Percentiles rank a stretch among this genome's conserved stretches.
phyloP scores from a whole-genome alignment of 2,888 invertebrate genomes.

The Tridacna gigas region DNA sequence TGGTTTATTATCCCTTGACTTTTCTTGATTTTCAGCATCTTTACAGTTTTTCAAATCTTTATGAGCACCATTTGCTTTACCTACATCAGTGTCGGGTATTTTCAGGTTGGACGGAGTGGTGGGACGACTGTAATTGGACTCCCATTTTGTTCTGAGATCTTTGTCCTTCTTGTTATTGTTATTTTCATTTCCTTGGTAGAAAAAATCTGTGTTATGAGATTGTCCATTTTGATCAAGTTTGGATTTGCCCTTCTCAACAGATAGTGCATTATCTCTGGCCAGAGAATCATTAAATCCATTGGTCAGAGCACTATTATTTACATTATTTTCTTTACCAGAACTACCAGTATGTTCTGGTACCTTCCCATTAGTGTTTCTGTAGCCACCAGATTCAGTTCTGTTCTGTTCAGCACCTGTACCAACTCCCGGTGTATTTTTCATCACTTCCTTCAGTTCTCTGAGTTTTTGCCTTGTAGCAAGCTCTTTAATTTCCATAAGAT shows the following conservation, averaged over 20 bases:
- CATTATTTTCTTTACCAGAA: slow-evolving; percentile 11
- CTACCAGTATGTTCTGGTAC: slow-evolving; percentile 1
- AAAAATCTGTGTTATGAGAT: background rate
- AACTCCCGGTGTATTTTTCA: slow-evolving; percentile 49
- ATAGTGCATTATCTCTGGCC: slow-evolving; percentile 27
- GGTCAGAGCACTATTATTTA: slow-evolving; percentile 19
- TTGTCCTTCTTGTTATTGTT: slow-evolving; percentile 54
- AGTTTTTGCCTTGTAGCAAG: slow-evolving; percentile 80
- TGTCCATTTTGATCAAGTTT: background rate
- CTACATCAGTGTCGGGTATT: slow-evolving; percentile 42
- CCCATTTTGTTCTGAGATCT: slow-evolving; percentile 69
- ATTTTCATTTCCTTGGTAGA: background rate
- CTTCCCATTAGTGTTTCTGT: slow-evolving; percentile 16
- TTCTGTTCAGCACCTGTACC: slow-evolving; percentile 1
- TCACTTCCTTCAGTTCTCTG: slow-evolving; percentile 77
- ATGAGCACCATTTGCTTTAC: slow-evolving; percentile 45
- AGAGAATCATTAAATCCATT: slow-evolving; percentile 38
- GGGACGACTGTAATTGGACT: slow-evolving; percentile 67
- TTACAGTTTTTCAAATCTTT: slow-evolving; percentile 31
- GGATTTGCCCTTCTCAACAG: background rate
- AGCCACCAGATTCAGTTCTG: background rate
- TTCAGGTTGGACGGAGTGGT: slow-evolving; percentile 62
- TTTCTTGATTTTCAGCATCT: slow-evolving; percentile 18
- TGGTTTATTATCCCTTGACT: slow-evolving; percentile 21
- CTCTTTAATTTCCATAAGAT: slow-evolving; percentile 79